Percentiles rank a stretch among this genome's conserved stretches.
Evolutionary conservation across 2,888 invertebrate genomes (phyloP).

Genomic region (Rambutsinella grinnellia): DNA sequence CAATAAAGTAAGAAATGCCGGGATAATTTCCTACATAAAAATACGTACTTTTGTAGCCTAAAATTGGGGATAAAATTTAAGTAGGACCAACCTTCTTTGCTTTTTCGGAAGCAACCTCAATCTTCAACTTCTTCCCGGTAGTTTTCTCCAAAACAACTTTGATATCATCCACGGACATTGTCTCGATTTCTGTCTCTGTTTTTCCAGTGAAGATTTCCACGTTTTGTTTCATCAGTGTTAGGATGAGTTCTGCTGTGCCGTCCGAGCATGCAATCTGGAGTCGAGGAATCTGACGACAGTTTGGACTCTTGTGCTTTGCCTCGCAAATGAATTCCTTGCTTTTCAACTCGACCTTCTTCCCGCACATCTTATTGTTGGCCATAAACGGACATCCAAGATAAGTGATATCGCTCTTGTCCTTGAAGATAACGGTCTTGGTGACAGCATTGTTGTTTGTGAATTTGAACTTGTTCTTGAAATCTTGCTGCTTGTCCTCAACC

Average conservation of each 20-base stretch:
- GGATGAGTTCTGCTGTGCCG: conserved; percentile 57
- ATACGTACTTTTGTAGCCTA: neutral
- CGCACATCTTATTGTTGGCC: conserved; percentile 57
- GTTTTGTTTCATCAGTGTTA: conserved; percentile 57
- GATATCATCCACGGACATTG: conserved; percentile 55
- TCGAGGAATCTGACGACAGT: conserved; percentile 60
- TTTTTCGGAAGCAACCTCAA: conserved; percentile 60
- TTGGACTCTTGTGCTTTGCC: conserved; percentile 61
- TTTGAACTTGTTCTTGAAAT: conserved; percentile 56
- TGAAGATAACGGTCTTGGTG: conserved; percentile 57
- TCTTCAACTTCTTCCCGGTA: conserved; percentile 49
- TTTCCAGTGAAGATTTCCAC: conserved; percentile 61
- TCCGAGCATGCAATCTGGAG: conserved; percentile 61
- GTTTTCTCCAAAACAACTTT: conserved; percentile 54
- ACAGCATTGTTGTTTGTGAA: conserved; percentile 56
- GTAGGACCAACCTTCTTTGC: conserved; percentile 52
- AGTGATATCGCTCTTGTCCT: conserved; percentile 62
- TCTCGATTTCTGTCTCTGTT: conserved; percentile 54
- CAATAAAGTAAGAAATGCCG: conserved; percentile 2
- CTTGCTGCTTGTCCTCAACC: conserved; percentile 58
- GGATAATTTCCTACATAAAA: conserved; percentile 6
- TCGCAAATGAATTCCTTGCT: conserved; percentile 63
- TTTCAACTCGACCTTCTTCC: conserved; percentile 62
- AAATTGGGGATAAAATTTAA: neutral
- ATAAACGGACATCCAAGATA: conserved; percentile 61